Evolutionary conservation across 2,888 invertebrate genomes (phyloP).

Genomic region (Acanthosoma haemorrhoidale): DNA sequence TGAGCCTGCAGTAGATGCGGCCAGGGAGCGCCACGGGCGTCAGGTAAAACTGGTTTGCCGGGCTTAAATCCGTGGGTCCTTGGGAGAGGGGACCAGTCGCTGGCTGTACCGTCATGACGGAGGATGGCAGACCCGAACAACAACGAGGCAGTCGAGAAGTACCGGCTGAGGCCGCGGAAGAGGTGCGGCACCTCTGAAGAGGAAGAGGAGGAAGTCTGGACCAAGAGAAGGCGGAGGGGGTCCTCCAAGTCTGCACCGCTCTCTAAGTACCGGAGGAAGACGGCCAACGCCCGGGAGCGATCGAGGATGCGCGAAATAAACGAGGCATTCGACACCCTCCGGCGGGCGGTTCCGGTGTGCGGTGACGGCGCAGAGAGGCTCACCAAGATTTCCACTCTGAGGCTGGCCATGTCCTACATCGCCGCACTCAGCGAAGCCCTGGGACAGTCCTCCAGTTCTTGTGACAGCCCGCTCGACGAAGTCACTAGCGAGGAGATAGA

Average conservation of each 20-base stretch:
- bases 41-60: conserved; percentile 12
- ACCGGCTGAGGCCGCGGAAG: conserved; percentile 60
- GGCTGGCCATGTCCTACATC: conserved; percentile 84
- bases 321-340: conserved; percentile 74
- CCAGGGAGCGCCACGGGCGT: not conserved
- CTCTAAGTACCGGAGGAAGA: conserved; percentile 83
- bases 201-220: conserved; percentile 37
- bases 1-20: not conserved
- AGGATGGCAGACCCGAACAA: conserved; percentile 33
- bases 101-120: conserved; percentile 16
- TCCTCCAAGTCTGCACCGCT: conserved; percentile 61
- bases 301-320: conserved; percentile 86
- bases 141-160: conserved; percentile 47
- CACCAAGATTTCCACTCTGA: conserved; percentile 81
- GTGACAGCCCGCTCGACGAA: not conserved
- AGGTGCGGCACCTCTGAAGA: conserved; percentile 46
- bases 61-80: conserved; percentile 13
- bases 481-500: not conserved
- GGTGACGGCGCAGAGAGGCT: conserved; percentile 69
- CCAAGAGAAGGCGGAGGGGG: conserved; percentile 44
- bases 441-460: conserved; percentile 44
- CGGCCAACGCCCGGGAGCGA: conserved; percentile 81
- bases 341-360: conserved; percentile 64
- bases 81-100: conserved; percentile 14
- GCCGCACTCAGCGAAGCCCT: conserved; percentile 63